phyloP scores from a whole-genome alignment of 2,888 invertebrate genomes.

The Empis stercorea region DNA sequence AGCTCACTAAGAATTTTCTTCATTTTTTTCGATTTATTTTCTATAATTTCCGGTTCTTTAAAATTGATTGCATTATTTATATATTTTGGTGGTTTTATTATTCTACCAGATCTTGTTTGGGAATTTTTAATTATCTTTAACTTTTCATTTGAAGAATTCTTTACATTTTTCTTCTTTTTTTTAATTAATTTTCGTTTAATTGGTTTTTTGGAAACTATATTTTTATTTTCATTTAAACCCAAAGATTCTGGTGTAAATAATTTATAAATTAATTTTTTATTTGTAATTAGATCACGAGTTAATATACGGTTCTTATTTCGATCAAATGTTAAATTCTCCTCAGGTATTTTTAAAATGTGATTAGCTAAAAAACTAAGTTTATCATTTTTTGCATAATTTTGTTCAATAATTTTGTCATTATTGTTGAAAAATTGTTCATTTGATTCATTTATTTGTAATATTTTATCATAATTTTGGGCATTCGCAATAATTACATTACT shows the following conservation, averaged over 20 bases:
- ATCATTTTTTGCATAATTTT: slow-evolving; percentile 14
- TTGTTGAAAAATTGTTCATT: neutral
- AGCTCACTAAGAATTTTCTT: neutral
- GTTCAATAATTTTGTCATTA: neutral
- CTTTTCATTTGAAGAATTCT: too few relatives aligned
- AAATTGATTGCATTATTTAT: neutral
- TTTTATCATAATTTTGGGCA: neutral
- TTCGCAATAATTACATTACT: too few relatives aligned
- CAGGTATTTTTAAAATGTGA: slow-evolving; percentile 25
- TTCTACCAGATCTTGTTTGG: neutral
- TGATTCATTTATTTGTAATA: neutral
- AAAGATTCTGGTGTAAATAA: slow-evolving; percentile 25
- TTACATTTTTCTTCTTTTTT: too few relatives aligned
- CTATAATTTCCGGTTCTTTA: neutral
- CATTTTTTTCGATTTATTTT: neutral
- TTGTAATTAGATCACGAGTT: neutral
- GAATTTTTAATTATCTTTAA: slow-evolving; percentile 1
- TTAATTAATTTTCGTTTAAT: slow-evolving; percentile 14
- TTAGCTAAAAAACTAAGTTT: slow-evolving; percentile 26
- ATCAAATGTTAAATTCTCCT: slow-evolving; percentile 15
- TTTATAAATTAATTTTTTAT: slow-evolving; percentile 28
- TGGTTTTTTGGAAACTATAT: slow-evolving; percentile 18
- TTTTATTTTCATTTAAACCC: slow-evolving; percentile 16
- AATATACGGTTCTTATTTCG: too few relatives aligned
- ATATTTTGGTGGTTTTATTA: neutral